Conservation (phyloP, 2,888 invertebrate genomes). For the Cephonodes hylas region DNA sequence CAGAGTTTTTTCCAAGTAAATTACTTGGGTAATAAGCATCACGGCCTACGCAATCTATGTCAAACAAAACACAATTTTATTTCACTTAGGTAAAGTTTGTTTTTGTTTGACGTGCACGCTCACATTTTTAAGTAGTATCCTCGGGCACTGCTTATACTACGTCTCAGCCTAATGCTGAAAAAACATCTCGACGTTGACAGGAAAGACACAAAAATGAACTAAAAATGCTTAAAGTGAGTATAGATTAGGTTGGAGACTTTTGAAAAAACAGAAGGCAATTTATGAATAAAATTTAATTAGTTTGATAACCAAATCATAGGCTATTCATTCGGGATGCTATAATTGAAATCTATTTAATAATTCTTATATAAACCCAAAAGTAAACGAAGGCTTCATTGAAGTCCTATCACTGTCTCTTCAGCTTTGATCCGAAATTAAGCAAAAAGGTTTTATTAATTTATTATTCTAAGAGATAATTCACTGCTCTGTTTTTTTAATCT, state of each 20-base stretch:
- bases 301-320: background rate
- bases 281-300: background rate
- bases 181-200: background rate
- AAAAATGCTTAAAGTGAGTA: background rate
- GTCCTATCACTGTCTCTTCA: background rate
- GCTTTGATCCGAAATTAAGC: background rate
- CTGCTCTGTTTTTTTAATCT: too few species aligned
- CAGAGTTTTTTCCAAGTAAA: conserved; percentile 52
- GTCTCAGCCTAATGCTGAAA: background rate
- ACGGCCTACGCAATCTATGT: background rate
- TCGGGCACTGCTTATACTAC: background rate
- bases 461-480: too few species aligned
- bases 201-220: background rate
- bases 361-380: background rate
- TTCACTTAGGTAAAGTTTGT: background rate
- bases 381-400: background rate
- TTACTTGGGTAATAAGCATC: conserved; percentile 19
- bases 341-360: background rate
- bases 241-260: background rate
- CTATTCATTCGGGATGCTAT: background rate
- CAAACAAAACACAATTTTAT: background rate
- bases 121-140: background rate
- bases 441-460: background rate
- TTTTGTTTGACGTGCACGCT: background rate
- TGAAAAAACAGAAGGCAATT: background rate